Conservation (phyloP, 2,888 invertebrate species). For the Brenthis ino region DNA sequence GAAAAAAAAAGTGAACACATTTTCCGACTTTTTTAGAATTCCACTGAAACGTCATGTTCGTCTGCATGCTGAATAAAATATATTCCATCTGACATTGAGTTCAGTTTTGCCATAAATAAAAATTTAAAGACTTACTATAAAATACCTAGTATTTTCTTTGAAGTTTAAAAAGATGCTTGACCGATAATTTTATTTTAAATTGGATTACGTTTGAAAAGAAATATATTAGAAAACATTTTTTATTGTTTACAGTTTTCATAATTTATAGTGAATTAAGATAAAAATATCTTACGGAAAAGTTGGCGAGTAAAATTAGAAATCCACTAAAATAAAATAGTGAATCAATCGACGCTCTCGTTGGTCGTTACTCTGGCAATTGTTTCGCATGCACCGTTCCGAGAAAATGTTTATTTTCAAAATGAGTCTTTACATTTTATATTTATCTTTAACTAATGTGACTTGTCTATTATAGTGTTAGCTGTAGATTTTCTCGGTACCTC, state of each 20-base stretch:
- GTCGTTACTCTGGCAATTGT: constrained; percentile 34
- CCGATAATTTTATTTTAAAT: neutral
- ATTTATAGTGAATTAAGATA: constrained; percentile 14
- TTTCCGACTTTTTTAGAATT: neutral
- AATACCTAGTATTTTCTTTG: neutral
- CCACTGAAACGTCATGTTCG: constrained; percentile 17
- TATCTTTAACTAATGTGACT: neutral
- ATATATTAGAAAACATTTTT: constrained; percentile 2
- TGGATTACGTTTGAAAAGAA: constrained; percentile 2
- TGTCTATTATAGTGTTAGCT: too few species aligned
- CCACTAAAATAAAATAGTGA: constrained; percentile 32
- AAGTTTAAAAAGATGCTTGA: neutral
- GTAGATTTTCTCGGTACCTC: too few species aligned
- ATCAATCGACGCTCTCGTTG: constrained; percentile 34
- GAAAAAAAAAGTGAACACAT: constrained; percentile 7
- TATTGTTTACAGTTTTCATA: constrained; percentile 9
- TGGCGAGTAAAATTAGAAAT: constrained; percentile 28
- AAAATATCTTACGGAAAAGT: constrained; percentile 25
- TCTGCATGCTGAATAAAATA: constrained; percentile 1
- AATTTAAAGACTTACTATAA: neutral
- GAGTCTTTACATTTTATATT: constrained; percentile 2
- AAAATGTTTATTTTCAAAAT: constrained; percentile 31
- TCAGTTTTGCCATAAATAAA: constrained; percentile 4
- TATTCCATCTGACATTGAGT: constrained; percentile 6
- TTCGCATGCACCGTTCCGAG: constrained; percentile 33